A percentile compares a stretch with the other conserved stretches of the same genome.
phyloP scores from a whole-genome alignment of 2,888 invertebrate species.

The Perizoma flavofasciatum region DNA sequence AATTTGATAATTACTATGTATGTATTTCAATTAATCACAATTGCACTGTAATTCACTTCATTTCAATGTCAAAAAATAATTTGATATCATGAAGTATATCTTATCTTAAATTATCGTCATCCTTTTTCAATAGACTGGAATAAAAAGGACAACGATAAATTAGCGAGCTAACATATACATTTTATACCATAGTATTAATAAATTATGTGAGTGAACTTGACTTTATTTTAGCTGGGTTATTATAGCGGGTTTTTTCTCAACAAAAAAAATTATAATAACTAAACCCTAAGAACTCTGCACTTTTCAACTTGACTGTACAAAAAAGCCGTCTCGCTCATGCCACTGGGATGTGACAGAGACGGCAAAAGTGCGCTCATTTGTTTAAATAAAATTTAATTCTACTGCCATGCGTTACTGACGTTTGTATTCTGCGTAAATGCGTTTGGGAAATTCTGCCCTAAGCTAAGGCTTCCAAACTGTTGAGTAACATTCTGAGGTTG shows the following conservation, averaged over 20 bases:
- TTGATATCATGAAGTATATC: too few species aligned
- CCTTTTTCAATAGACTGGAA: too few species aligned
- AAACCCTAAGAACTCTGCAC: not conserved
- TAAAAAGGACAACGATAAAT: too few species aligned
- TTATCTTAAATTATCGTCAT: too few species aligned
- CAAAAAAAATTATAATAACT: not conserved
- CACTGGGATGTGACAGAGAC: conserved; percentile 1
- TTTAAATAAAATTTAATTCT: conserved; percentile 31
- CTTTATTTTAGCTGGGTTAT: not conserved
- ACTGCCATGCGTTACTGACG: conserved; percentile 78
- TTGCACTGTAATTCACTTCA: too few species aligned
- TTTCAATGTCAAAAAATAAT: too few species aligned
- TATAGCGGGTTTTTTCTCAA: not conserved
- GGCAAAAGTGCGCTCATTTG: conserved; percentile 21
- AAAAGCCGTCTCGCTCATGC: conserved; percentile 1
- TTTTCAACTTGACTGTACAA: conserved; percentile 5
- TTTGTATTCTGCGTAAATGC: conserved; percentile 70
- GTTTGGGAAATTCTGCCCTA: conserved; percentile 74
- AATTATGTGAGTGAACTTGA: too few species aligned
- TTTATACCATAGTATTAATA: too few species aligned
- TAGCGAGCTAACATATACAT: too few species aligned
- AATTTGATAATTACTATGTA: too few species aligned
- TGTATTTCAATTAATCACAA: too few species aligned
- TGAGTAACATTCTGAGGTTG: conserved; percentile 61
- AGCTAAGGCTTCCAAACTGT: conserved; percentile 68